Conservation (phyloP, 2,888 invertebrate species). For the Hecatera dysodea region DNA sequence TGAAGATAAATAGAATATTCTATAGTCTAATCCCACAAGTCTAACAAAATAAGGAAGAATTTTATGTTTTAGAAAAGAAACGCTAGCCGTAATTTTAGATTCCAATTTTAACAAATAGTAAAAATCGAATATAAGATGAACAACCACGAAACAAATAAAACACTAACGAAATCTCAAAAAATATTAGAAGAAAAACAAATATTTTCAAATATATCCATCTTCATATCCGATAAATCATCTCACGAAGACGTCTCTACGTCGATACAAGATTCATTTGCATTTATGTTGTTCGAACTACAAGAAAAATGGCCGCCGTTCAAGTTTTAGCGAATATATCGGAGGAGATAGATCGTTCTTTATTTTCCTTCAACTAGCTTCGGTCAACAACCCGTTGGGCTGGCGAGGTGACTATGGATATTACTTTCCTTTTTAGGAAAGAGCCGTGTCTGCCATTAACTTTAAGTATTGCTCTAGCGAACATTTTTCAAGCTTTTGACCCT, state of each 20-base stretch:
- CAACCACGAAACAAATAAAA: not conserved
- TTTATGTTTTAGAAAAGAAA: not conserved
- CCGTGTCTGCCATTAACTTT: constrained; percentile 25
- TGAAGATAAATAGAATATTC: not conserved
- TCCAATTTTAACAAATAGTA: not conserved
- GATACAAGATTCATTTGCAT: constrained; percentile 62
- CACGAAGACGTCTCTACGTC: constrained; percentile 26
- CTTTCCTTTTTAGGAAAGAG: constrained; percentile 43
- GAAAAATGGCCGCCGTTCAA: constrained; percentile 51
- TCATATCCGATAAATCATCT: constrained; percentile 50
- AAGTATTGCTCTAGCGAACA: constrained; percentile 23
- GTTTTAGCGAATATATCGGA: constrained; percentile 45
- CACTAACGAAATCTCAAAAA: constrained; percentile 10
- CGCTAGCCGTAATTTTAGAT: not conserved
- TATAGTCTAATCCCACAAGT: not conserved
- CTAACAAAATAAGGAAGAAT: not conserved
- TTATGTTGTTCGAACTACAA: constrained; percentile 53
- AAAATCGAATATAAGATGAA: not conserved
- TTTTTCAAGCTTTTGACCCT: constrained; percentile 17
- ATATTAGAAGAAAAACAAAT: constrained; percentile 34
- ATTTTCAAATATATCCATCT: constrained; percentile 44
- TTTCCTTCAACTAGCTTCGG: constrained; percentile 37
- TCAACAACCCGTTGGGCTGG: constrained; percentile 41
- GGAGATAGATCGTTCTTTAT: constrained; percentile 45
- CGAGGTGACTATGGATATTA: constrained; percentile 46